Conservation (phyloP, 2,113 vertebrate genomes). For the Phaethornis superciliosus region DNA sequence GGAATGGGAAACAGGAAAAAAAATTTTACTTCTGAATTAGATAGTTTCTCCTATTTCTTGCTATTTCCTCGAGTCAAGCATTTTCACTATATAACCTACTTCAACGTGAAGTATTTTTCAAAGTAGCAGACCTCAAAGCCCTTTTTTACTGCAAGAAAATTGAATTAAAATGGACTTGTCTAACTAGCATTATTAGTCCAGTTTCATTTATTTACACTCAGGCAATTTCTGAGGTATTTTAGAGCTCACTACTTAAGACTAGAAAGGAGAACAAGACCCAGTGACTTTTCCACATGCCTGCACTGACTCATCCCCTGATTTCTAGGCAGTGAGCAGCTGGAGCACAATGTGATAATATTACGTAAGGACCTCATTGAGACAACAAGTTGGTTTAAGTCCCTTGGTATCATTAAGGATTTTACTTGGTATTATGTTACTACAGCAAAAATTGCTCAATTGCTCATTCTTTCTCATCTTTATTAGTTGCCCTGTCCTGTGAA, state of each 20-base stretch:
- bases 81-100: background rate
- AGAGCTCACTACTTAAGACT: background rate
- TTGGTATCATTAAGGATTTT: slow-evolving; percentile 22
- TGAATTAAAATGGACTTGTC: background rate
- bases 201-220: slow-evolving; percentile 14
- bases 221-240: background rate
- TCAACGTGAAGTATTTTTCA: slow-evolving; percentile 25
- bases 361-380: background rate
- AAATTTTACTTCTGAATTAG: background rate
- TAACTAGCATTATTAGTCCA: background rate
- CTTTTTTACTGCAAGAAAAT: background rate
- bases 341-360: background rate
- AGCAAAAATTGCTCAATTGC: slow-evolving; percentile 5
- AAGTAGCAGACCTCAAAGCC: background rate
- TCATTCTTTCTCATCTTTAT: background rate
- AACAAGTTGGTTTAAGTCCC: background rate
- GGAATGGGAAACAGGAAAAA: background rate
- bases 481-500: background rate
- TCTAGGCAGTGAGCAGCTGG: background rate
- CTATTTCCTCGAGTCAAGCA: background rate
- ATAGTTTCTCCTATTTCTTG: background rate
- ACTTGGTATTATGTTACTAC: background rate
- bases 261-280: background rate
- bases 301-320: background rate
- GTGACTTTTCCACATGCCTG: background rate